Evolutionary conservation across 2,113 vertebrate species (phyloP), one percentile per base, ranked within the genome.

Genomic region (Gymnogyps californianus): DNA sequence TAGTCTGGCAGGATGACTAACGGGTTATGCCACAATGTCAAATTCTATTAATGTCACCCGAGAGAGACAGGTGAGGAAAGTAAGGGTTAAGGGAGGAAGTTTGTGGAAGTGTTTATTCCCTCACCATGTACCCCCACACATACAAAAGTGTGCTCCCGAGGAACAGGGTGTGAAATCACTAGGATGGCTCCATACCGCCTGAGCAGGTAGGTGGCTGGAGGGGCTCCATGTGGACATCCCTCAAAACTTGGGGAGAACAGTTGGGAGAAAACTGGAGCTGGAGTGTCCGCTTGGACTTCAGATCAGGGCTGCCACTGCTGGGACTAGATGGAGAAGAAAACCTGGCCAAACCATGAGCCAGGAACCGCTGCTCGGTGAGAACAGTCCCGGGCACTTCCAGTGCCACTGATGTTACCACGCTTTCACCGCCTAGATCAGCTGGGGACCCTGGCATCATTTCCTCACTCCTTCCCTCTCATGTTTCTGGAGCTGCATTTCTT

Each of bases 1-100:
- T 55, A 80, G 76, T 64, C 80, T 96, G 97, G 86, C 95, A 97
- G 96, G 55, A 97, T 97, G 95, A 97, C 74, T 96, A 97, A 97
- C 28, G 34, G 72, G 80, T 97, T 94, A 64, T 95, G 89, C 65
- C 93, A 92, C 91, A 89, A 74, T 71, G 91, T 95, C 97, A 95
- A 89, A 94, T 96, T 94, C 89, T 80, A 94, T 95, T 96, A 93
- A 87, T 95, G 93, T 96, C 81, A 93, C 72, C 66, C 8, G 6
- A 67, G 77, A 89, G 49, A 96, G 77, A 91, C 84, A 83, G 77
- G 87, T 88, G 62, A 96, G 94, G 61, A 96, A 95, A 90, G 72
- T 18, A 96, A 95, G 96, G 94, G 95, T 97, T 95, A 97, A 97
- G 40, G 52, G 38, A 75, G 25, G 38, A 93, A 87, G 38, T 90